Conservation (phyloP, 2,113 vertebrate genomes). For the Prietella phreatophila region DNA sequence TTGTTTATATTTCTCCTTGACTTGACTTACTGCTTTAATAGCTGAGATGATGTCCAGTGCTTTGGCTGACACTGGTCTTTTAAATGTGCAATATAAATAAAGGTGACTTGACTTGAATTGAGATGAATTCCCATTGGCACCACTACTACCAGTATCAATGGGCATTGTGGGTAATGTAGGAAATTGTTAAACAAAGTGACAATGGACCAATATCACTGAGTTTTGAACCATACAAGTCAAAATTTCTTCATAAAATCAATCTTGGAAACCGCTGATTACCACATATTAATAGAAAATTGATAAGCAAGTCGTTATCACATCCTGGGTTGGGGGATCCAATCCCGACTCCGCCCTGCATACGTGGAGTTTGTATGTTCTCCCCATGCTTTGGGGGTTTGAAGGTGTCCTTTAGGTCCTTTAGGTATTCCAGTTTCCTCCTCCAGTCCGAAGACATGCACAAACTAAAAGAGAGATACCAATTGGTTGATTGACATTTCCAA, state of each 20-base stretch:
- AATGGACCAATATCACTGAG: neutral
- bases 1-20: neutral
- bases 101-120: neutral
- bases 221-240: neutral
- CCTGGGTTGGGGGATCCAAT: no score
- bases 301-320: no score
- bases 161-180: neutral
- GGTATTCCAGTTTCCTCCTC: no score
- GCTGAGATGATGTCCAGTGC: neutral
- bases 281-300: neutral
- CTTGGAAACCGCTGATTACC: neutral
- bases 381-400: no score
- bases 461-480: no score
- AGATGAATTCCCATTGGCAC: neutral
- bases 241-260: neutral
- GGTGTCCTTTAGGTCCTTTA: no score
- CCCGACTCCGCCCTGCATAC: no score
- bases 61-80: no score
- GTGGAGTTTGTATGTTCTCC: no score
- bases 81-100: neutral
- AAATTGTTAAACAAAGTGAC: neutral
- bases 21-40: neutral
- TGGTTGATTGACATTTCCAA: no score
- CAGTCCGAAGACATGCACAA: no score
- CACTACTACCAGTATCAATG: neutral